Base-by-base conservation (phyloP, 2,797 vertebrate species). In the Labeo calbasu region DNA sequence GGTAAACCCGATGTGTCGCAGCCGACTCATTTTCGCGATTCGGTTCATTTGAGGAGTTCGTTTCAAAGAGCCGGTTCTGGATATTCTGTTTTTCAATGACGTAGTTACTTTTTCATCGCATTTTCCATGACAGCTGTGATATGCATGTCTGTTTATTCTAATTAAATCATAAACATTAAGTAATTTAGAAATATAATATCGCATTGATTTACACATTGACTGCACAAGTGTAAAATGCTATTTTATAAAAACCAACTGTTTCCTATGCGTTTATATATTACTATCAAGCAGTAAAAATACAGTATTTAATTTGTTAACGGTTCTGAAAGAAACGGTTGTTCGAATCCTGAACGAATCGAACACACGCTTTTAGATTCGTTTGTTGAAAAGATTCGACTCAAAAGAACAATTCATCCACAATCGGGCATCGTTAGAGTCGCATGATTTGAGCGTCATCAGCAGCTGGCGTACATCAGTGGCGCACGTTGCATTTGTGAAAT, bases 351-450 rank as follows among this genome's bases (percentile, higher is more conserved):
- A 46, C 21, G 21, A 70, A 46, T 70, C 21, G 11, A 40, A 43
- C 65, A 21, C 55, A 1, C 9, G 9, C 23, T 23, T 57, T 23
- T 28, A 65, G 61, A 32, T 28, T 2, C 2, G 28, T 8, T 65
- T 40, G 36, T 15, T 73, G n/a, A 59, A 61, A 77, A 13, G 40
- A 23, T 59, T 5, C 55, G 55, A 46, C 8, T 48, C 36, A 57
- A 59, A 57, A 13, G 32, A 57, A 76, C 25, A 77, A 13, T 8
- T 55, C 25, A 14, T 21, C 69, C 48, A 25, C 9, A 53, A 51
- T 51, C 28, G 8, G 13, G 8, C 19, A 36, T 66, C 25, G 9
- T 17, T 11, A 19, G 48, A 19, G 94, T 93, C 94, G 94, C 94
- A 51, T 0, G 0, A 71, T 84, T 87, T 88, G 61, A 55, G 86